Evolutionary conservation across 1,140 invertebrate genomes (phyloP).

Genomic region (Drosophila arizonae): DNA sequence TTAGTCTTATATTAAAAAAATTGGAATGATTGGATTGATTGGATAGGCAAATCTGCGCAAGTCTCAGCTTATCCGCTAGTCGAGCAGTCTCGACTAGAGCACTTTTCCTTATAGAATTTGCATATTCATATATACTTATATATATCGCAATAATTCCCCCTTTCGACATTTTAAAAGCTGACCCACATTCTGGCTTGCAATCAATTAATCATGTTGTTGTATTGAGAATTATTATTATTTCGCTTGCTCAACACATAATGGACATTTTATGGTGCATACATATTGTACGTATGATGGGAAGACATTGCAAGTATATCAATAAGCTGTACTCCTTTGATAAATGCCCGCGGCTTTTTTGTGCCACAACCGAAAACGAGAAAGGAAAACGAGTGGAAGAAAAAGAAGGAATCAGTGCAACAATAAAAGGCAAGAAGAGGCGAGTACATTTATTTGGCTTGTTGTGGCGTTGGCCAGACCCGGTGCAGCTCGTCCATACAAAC

Average conservation of each 20-base stretch:
- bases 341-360: slow-evolving; percentile 68
- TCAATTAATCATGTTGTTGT: too few species aligned
- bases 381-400: slow-evolving; percentile 1
- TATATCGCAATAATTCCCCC: too few species aligned
- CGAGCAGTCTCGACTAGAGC: too few species aligned
- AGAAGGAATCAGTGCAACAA: not conserved
- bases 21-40: too few species aligned
- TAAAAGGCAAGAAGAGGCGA: slow-evolving; percentile 47
- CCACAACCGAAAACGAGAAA: slow-evolving; percentile 4
- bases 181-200: too few species aligned
- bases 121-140: too few species aligned
- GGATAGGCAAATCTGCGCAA: too few species aligned
- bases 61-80: too few species aligned
- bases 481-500: not conserved
- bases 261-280: slow-evolving; percentile 15
- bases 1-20: too few species aligned
- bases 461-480: slow-evolving; percentile 36
- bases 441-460: slow-evolving; percentile 78
- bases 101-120: too few species aligned
- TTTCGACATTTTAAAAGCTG: too few species aligned
- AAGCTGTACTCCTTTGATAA: slow-evolving; percentile 57
- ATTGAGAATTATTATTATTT: slow-evolving; percentile 2
- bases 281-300: slow-evolving; percentile 14
- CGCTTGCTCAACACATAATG: not conserved
- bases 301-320: slow-evolving; percentile 68